These are phyloP conservation scores for Silurus lanzhouensis DNA, from an alignment of 2,797 vertebrate species.

Conservation along the genomic window DNA sequence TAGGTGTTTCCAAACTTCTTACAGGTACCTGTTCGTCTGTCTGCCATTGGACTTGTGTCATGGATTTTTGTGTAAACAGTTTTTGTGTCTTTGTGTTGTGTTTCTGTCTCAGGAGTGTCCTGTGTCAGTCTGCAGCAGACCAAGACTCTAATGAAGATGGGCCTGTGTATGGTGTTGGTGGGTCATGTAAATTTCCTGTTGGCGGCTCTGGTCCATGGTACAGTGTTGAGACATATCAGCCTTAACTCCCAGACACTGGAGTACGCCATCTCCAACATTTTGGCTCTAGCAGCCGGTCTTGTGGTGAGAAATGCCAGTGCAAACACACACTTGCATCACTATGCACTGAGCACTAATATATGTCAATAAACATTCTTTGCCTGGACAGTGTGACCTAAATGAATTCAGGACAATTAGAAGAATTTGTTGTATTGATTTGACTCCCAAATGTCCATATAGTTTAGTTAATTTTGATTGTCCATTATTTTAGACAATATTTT, in stretches of 20 bases:
- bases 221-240: slow-evolving; percentile 81
- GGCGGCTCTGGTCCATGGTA: slow-evolving; percentile 83
- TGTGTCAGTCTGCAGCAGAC: slow-evolving; percentile 71
- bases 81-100: background rate
- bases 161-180: slow-evolving; percentile 83
- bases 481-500: too few species aligned
- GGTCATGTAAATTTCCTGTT: slow-evolving; percentile 89
- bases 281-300: slow-evolving; percentile 76
- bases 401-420: background rate
- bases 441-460: background rate
- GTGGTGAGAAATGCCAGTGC: slow-evolving; percentile 72
- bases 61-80: background rate
- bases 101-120: slow-evolving; percentile 62
- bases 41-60: background rate
- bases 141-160: slow-evolving; percentile 86
- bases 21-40: too few species aligned
- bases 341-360: background rate
- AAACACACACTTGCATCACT: background rate
- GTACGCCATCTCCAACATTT: slow-evolving; percentile 79
- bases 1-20: too few species aligned
- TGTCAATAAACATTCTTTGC: background rate
- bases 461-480: too few species aligned
- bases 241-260: slow-evolving; percentile 72
- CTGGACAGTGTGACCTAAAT: background rate
- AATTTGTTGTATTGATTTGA: background rate